Evolutionary conservation across 2,797 vertebrate species (phyloP), one percentile per base, ranked within the genome.

Genomic region (Alectoris magna): DNA sequence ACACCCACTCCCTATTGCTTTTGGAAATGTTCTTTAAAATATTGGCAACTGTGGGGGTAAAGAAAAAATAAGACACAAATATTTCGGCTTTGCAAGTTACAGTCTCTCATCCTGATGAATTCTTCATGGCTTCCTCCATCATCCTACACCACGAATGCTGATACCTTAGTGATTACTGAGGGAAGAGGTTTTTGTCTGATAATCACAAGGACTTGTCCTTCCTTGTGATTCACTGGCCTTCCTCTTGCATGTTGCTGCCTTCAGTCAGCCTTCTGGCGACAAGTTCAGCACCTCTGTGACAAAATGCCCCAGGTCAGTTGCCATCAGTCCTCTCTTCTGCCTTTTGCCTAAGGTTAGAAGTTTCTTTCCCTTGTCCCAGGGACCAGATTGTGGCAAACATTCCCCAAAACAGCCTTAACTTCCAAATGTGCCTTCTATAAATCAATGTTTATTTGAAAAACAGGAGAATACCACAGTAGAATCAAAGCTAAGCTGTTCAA

Each of bases 361-460:
- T 95, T 85, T 83, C 58, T 91, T 96, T 80, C 55, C 62, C 83
- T 94, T 94, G 64, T 96, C 92, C 83, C 4, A 3, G 92, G 85
- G 48, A 95, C 64, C 7, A 91, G 66, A 63, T 29, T 62, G 24
- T 69, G 78, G 77, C 66, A 95, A 95, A 93, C 95, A 91, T 91
- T 84, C 34, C 48, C 63, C 91, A 46, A 85, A 91, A 94, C 78
- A 81, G 49, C 39, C 36, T 76, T 84, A 84, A 88, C 73, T 95
- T 93, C 68, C 87, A 83, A 95, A 94, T 89, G 12, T 36, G 14
- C 44, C 77, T 89, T 92, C 85, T 72, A 85, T 83, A 96, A 95
- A 95, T 95, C 86, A 23, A 96, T 96, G 66, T 94, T 93, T 96
- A 86, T 91, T 93, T 96, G 88, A 95, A 94, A 94, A 95, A 89